These are phyloP conservation scores for Taenioides sp. DNA, from an alignment of 2,797 vertebrate genomes.

Conservation along the genomic window DNA sequence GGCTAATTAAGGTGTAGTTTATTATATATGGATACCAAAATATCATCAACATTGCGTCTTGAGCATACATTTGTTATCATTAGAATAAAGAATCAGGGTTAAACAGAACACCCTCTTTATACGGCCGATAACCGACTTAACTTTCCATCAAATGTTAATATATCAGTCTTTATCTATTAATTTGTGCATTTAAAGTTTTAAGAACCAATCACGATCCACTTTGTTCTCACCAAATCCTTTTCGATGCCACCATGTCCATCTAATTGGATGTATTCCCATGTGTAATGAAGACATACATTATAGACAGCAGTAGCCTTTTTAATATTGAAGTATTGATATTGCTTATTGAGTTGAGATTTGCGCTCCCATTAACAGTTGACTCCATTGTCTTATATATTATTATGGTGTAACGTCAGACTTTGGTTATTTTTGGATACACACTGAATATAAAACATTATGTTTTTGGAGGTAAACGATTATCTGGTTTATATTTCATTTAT, in stretches of 20 bases:
- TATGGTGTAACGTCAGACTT: neutral
- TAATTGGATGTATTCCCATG: neutral
- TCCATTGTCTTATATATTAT: constrained; percentile 1
- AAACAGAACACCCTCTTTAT: neutral
- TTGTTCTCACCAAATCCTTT: neutral
- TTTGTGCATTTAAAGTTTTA: neutral
- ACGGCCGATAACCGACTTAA: neutral
- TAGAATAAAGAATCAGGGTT: neutral
- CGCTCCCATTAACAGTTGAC: constrained; percentile 3
- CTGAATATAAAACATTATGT: neutral
- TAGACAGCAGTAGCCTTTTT: neutral
- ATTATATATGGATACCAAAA: no score
- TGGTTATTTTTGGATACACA: neutral
- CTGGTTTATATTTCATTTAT: neutral
- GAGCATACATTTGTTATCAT: neutral
- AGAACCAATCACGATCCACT: neutral
- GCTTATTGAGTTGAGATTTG: neutral
- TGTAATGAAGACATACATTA: neutral
- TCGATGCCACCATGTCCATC: neutral
- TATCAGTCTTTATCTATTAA: neutral
- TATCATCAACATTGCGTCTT: neutral
- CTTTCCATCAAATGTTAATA: neutral
- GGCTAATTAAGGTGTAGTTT: no score
- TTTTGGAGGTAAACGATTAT: neutral
- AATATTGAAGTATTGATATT: constrained; percentile 6